Conservation (phyloP, 2,888 invertebrate genomes). For the Didymodactylos carnosus region DNA sequence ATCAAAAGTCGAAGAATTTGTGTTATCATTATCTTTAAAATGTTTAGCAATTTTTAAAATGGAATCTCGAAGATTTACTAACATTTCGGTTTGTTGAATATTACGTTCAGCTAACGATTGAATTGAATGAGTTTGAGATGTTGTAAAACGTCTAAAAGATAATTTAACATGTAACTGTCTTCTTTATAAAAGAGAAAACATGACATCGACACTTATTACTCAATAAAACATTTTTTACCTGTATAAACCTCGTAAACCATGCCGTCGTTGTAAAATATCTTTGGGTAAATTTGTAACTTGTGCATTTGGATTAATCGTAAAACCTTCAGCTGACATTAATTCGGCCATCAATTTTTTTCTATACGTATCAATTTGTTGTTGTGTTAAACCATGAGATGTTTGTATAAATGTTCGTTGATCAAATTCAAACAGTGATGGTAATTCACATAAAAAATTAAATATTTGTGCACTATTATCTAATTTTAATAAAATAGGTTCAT, state of each 20-base stretch:
- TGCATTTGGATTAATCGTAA: conserved; percentile 58
- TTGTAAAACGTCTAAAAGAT: not conserved
- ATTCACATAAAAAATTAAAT: conserved; percentile 83
- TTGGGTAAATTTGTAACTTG: not conserved
- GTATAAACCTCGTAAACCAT: not conserved
- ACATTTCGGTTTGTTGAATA: conserved; percentile 85
- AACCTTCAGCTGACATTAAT: conserved; percentile 86
- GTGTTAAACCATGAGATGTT: not conserved
- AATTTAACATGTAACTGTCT: too few species aligned
- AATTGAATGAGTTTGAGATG: not conserved
- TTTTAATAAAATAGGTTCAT: conserved; percentile 43
- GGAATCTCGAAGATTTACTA: conserved; percentile 88
- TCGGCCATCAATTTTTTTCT: conserved; percentile 75
- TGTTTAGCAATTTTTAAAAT: conserved; percentile 78
- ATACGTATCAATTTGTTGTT: conserved; percentile 52
- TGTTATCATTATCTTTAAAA: conserved; percentile 77
- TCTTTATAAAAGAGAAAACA: too few species aligned
- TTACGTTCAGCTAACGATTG: conserved; percentile 56
- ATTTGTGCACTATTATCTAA: conserved; percentile 89
- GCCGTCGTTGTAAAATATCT: not conserved
- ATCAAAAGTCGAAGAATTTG: conserved; percentile 39
- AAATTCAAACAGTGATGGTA: conserved; percentile 41
- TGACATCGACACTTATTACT: too few species aligned
- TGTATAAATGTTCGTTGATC: not conserved
- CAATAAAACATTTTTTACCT: too few species aligned